Conservation (phyloP, 2,797 vertebrate species). For the Lithobates pipiens region DNA sequence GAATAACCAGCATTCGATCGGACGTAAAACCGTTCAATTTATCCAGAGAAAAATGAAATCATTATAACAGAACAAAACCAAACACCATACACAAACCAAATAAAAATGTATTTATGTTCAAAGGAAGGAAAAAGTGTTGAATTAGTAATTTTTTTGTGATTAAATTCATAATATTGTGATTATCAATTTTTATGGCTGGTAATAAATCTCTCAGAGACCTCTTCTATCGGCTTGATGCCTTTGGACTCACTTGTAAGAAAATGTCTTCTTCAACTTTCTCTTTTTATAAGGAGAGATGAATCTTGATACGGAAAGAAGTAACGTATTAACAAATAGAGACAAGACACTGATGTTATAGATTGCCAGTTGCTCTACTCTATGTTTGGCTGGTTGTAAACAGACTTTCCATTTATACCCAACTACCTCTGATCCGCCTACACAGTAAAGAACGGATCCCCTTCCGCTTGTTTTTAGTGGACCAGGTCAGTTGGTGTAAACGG, state of each 20-base stretch:
- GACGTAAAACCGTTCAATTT: not conserved
- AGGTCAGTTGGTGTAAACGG: too few species aligned
- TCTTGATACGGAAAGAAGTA: conserved; percentile 6
- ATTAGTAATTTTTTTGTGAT: conserved; percentile 9
- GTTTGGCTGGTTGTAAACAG: too few species aligned
- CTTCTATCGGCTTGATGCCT: conserved; percentile 56
- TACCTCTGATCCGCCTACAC: too few species aligned
- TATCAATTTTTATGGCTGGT: conserved; percentile 64
- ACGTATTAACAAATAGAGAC: too few species aligned
- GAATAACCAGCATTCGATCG: not conserved
- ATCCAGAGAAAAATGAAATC: conserved; percentile 28
- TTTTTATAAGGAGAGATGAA: not conserved
- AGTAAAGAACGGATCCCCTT: too few species aligned
- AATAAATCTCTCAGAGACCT: conserved; percentile 65
- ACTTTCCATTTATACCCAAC: too few species aligned
- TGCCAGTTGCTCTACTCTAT: too few species aligned
- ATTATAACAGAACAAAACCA: conserved; percentile 11
- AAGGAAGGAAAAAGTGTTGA: not conserved
- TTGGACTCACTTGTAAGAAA: conserved; percentile 7
- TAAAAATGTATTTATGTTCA: conserved; percentile 3
- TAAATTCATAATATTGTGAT: conserved; percentile 66
- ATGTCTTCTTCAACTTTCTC: not conserved
- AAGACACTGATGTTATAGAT: too few species aligned
- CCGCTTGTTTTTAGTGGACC: too few species aligned
- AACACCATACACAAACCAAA: not conserved